phyloP scores from a whole-genome alignment of 2,888 invertebrate species.

The Cabera pusaria region DNA sequence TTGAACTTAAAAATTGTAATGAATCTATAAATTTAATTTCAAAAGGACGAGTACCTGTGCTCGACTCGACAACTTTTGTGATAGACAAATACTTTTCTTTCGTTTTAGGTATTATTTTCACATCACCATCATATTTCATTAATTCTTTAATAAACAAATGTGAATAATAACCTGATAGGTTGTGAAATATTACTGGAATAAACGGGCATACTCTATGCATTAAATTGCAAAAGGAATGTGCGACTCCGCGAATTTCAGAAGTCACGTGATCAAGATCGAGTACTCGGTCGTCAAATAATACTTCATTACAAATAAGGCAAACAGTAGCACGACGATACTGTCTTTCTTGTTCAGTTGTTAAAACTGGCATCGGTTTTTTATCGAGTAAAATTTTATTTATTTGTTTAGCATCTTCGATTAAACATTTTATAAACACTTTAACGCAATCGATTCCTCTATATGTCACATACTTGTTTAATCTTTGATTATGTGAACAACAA shows the following conservation, averaged over 20 bases:
- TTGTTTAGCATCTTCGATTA: conserved; percentile 8
- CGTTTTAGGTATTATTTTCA: conserved; percentile 28
- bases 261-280: conserved; percentile 19
- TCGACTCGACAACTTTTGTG: conserved; percentile 9
- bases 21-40: conserved; percentile 2
- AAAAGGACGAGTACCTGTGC: too few species aligned
- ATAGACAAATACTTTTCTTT: conserved; percentile 27
- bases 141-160: conserved; percentile 32
- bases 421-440: conserved; percentile 9
- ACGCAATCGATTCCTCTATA: conserved; percentile 15
- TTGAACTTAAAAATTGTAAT: neutral
- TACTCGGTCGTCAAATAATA: conserved; percentile 9
- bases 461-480: conserved; percentile 25
- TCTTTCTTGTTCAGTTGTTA: neutral
- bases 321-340: conserved; percentile 4
- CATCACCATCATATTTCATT: conserved; percentile 15
- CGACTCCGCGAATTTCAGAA: conserved; percentile 21
- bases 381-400: conserved; percentile 7
- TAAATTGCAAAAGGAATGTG: conserved; percentile 28
- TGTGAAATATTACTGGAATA: conserved; percentile 34
- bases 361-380: conserved; percentile 3
- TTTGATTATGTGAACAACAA: conserved; percentile 23
- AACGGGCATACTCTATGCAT: conserved; percentile 23
- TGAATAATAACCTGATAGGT: conserved; percentile 30
- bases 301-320: conserved; percentile 16